Evolutionary conservation across 2,797 vertebrate species (phyloP).

Genomic region (Neoniphon sammara): DNA sequence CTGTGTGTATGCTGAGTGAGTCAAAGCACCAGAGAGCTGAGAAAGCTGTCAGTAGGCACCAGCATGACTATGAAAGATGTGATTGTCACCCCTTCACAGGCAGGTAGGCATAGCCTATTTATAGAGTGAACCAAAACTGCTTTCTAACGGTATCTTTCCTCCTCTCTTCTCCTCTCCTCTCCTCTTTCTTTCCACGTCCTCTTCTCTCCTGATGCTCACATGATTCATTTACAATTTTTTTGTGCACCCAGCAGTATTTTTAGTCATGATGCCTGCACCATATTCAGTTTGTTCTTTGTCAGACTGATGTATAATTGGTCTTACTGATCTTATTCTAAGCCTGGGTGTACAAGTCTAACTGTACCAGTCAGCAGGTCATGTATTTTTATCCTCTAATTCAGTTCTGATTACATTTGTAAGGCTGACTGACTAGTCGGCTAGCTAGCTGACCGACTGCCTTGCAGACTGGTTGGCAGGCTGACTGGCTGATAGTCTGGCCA

Average conservation of each 20-base stretch:
- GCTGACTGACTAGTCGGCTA: slow-evolving; percentile 14
- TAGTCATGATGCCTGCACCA: slow-evolving; percentile 36
- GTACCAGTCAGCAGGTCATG: slow-evolving; percentile 23
- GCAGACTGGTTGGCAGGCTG: slow-evolving; percentile 49
- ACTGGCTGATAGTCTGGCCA: slow-evolving; percentile 52
- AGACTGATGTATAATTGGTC: slow-evolving; percentile 29
- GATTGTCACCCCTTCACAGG: slow-evolving; percentile 75
- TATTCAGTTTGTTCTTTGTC: slow-evolving; percentile 26
- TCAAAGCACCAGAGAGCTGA: slow-evolving; percentile 43
- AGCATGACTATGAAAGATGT: slow-evolving; percentile 67
- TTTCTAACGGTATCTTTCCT: slow-evolving; percentile 57
- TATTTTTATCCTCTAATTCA: slow-evolving; percentile 22
- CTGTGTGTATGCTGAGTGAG: slow-evolving; percentile 42
- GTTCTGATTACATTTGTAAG: slow-evolving; percentile 25
- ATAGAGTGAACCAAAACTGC: slow-evolving; percentile 65
- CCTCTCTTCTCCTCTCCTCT: neutral
- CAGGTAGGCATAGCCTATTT: slow-evolving; percentile 74
- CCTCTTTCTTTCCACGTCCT: slow-evolving; percentile 23
- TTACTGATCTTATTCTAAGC: slow-evolving; percentile 15
- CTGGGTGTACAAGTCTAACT: slow-evolving; percentile 8
- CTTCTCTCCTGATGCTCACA: slow-evolving; percentile 53
- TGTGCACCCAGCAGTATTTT: slow-evolving; percentile 62
- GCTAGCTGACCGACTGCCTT: slow-evolving; percentile 19
- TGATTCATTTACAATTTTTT: slow-evolving; percentile 65
- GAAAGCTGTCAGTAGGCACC: slow-evolving; percentile 62